Percentiles rank a stretch among this genome's conserved stretches.
Evolutionary conservation across 2,888 invertebrate genomes (phyloP).

Genomic region (Heterodera filipjevi): DNA sequence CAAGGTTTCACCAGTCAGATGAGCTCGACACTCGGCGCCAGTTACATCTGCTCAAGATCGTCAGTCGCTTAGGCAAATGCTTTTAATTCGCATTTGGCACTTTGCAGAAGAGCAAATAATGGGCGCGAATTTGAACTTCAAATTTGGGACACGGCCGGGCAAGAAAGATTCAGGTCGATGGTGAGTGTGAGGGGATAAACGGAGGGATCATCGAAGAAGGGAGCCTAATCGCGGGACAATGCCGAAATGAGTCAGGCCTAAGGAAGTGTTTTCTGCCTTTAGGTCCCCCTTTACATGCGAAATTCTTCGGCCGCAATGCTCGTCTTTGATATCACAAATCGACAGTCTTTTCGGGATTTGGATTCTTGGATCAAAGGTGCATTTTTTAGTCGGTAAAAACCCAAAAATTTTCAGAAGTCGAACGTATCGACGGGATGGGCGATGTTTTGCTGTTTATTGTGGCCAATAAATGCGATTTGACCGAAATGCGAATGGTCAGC

Average conservation of each 20-base stretch:
- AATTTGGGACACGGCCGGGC: constrained; percentile 50
- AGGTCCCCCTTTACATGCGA: constrained; percentile 50
- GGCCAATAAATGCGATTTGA: constrained; percentile 48
- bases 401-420: constrained; percentile 31
- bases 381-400: background rate
- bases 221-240: no score
- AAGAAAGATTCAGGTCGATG: constrained; percentile 51
- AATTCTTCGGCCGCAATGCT: constrained; percentile 46
- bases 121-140: constrained; percentile 39
- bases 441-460: constrained; percentile 37
- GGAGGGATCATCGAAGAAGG: no score
- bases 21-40: constrained; percentile 48
- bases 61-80: constrained; percentile 4
- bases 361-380: constrained; percentile 47
- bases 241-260: background rate
- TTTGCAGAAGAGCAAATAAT: constrained; percentile 10
- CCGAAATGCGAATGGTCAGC: constrained; percentile 35
- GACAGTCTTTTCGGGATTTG: constrained; percentile 46
- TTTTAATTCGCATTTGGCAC: background rate
- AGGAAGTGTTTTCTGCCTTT: background rate
- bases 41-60: constrained; percentile 41
- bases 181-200: constrained; percentile 32
- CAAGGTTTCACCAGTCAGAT: constrained; percentile 45
- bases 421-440: constrained; percentile 27
- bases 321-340: constrained; percentile 52